A percentile compares a stretch with the other conserved stretches of the same genome.
phyloP scores from a whole-genome alignment of 2,113 vertebrate genomes.

The Notarius lentiginosus region DNA sequence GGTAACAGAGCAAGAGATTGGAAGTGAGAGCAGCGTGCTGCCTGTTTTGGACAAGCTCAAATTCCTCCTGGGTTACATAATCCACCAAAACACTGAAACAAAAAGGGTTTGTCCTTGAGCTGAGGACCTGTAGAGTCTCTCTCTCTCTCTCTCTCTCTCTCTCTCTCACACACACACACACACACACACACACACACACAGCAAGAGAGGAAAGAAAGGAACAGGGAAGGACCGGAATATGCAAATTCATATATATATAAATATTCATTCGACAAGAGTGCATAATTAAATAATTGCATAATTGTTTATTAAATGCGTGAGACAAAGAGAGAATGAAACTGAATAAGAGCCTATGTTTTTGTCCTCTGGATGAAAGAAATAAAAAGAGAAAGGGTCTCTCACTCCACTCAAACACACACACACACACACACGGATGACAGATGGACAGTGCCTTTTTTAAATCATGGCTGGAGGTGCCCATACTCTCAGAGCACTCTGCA shows the following conservation, averaged over 20 bases:
- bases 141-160: background rate
- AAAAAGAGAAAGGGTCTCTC: slow-evolving; percentile 19
- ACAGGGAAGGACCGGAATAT: background rate
- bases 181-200: slow-evolving; percentile 7
- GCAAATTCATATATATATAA: background rate
- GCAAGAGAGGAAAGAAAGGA: background rate
- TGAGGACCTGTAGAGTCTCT: slow-evolving; percentile 2
- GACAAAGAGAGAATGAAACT: slow-evolving; percentile 32
- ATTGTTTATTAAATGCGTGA: slow-evolving; percentile 46
- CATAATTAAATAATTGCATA: slow-evolving; percentile 43
- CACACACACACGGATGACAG: slow-evolving; percentile 19
- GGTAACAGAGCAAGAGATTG: slow-evolving; percentile 27
- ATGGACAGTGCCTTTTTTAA: slow-evolving; percentile 16
- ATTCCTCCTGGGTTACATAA: slow-evolving; percentile 35
- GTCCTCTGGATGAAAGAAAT: slow-evolving; percentile 31
- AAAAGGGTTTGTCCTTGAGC: slow-evolving; percentile 22
- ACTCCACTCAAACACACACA: background rate
- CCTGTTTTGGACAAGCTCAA: slow-evolving; percentile 29
- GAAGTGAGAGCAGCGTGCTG: slow-evolving; percentile 15
- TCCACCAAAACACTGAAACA: slow-evolving; percentile 12
- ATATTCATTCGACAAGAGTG: background rate
- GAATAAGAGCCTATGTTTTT: slow-evolving; percentile 38
- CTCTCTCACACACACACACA: no score
- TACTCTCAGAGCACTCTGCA: slow-evolving; percentile 18
- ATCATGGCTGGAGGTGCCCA: slow-evolving; percentile 29